Base-by-base conservation (phyloP, 2,888 invertebrate genomes). In the Drosophila meridiana region DNA sequence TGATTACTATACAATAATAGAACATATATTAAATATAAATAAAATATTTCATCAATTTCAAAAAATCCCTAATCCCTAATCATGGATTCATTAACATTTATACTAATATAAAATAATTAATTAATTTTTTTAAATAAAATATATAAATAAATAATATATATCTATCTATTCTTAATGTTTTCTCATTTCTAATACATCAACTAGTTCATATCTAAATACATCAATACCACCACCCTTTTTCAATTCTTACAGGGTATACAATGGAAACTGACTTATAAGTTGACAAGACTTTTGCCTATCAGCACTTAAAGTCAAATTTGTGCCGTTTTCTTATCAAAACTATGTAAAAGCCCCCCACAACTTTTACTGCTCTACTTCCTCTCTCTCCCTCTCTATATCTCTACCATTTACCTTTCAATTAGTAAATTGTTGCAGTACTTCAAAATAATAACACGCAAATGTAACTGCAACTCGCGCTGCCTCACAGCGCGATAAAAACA, bases 371-470 rank as follows among this genome's bases (percentile, higher is more conserved):
- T 38, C 28, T 9, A 30, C 14, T 59, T 50, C 26, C 43, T 28
- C 38, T 30, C 47, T 13, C 45, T 14, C 20, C 2, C 38, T 9
- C 11, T 32, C n/a, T 6, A 40, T 32, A 4, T 20, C 43, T 45
- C 45, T 60, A 13, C 38, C 11, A 14, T 13, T 36, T 11, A 34
- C 28, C 34, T 11, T 48, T 34, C 80, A 80, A 80, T 80, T 80
- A 80, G 77, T 77, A 80, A 80, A 80, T 77, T 68, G 71, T 69
- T 73, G 61, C 34, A 73, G 58, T 26, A 76, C 60, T 65, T 65
- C 55, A 28, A 56, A 65, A 63, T 61, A 73, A 61, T 65, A 43
- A 63, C 75, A 71, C 71, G 78, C 72, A 72, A 77, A 73, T 68
- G 53, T 57, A 64, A 64, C 48, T 20, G 53, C 47, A 65, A 53